These are phyloP conservation scores for Loxodonta africana DNA, from an alignment of 2,113 vertebrate species.

Conservation along the genomic window DNA sequence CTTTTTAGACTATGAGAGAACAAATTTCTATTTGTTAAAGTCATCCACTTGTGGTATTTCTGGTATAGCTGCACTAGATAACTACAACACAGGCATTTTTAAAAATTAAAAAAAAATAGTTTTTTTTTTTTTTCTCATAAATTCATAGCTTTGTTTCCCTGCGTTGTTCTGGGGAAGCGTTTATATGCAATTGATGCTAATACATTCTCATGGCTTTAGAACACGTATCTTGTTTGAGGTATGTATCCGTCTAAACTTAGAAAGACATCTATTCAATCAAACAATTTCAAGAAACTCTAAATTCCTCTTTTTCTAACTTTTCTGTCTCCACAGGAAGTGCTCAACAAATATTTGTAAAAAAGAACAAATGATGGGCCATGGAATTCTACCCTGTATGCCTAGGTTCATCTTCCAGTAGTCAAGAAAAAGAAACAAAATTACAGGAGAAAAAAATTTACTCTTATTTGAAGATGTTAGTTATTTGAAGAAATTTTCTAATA, in stretches of 20 bases:
- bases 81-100: not conserved
- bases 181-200: not conserved
- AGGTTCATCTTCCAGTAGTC: not conserved
- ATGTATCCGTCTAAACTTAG: not conserved
- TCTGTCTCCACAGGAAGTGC: not conserved
- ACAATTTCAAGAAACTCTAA: slow-evolving; percentile 19
- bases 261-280: not conserved
- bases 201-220: not conserved
- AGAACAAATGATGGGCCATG: not conserved
- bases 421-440: not conserved
- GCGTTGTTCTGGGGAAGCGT: not conserved
- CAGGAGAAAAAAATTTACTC: not conserved
- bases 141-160: not conserved
- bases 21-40: no score
- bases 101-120: no score
- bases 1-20: no score
- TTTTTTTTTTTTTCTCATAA: not conserved
- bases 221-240: not conserved
- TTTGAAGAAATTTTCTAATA: not conserved
- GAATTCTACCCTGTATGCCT: not conserved
- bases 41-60: no score
- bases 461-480: not conserved
- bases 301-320: slow-evolving; percentile 11
- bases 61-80: no score
- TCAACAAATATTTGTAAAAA: not conserved